phyloP scores from a whole-genome alignment of 2,888 invertebrate genomes.

The Athalia cordata region DNA sequence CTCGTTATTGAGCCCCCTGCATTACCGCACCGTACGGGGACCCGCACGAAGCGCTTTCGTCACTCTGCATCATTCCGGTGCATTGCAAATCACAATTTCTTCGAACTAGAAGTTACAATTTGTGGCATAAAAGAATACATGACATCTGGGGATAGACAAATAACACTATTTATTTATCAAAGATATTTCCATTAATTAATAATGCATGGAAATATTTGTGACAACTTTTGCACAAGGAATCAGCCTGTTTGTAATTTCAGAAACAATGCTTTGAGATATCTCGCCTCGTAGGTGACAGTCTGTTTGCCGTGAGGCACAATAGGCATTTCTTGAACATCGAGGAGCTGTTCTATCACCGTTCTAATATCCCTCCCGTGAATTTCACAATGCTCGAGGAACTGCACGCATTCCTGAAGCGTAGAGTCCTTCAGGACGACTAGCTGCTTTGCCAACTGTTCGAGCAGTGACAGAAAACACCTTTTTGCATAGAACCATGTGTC shows the following conservation, averaged over 20 bases:
- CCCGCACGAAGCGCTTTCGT: too few species aligned
- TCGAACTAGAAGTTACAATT: too few species aligned
- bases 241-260: conserved; percentile 79
- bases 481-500: conserved; percentile 99
- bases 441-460: conserved; percentile 93
- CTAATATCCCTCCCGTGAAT: conserved; percentile 90
- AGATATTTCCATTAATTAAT: too few species aligned
- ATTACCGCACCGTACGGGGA: too few species aligned
- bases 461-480: conserved; percentile 93
- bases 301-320: conserved; percentile 85
- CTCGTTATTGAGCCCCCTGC: too few species aligned
- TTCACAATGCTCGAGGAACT: conserved; percentile 94
- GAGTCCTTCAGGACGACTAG: conserved; percentile 91
- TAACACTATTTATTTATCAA: too few species aligned
- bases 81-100: too few species aligned
- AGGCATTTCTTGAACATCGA: conserved; percentile 82
- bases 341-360: conserved; percentile 87
- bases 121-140: too few species aligned
- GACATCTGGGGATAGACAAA: too few species aligned
- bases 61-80: too few species aligned
- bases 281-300: conserved; percentile 93
- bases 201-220: too few species aligned
- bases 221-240: conserved; percentile 49
- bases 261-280: conserved; percentile 88
- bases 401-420: conserved; percentile 90